Evolutionary conservation across 2,797 vertebrate genomes (phyloP).

Genomic region (Macrochelys suwanniensis): DNA sequence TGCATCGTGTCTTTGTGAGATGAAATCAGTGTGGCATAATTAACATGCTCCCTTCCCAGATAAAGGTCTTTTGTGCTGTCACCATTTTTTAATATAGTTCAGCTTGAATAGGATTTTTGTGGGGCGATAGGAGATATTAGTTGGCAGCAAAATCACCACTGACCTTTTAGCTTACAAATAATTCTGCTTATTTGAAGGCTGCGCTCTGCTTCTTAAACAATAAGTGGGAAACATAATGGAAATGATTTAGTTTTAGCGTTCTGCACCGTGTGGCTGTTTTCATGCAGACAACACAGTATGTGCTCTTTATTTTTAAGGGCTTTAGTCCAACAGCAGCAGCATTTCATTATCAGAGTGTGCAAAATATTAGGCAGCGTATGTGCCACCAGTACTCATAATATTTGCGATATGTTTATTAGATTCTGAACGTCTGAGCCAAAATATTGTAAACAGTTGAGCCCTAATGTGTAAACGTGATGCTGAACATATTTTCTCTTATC

Average conservation of each 20-base stretch:
- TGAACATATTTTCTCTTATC: not conserved
- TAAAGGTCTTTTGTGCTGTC: conserved; percentile 43
- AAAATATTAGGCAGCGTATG: not conserved
- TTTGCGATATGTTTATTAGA: conserved; percentile 14
- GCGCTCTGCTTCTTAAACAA: not conserved
- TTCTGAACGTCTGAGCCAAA: not conserved
- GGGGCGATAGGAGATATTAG: not conserved
- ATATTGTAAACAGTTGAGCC: not conserved
- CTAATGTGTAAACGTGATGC: fast-evolving
- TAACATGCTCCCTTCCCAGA: conserved; percentile 30
- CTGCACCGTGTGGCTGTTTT: not conserved
- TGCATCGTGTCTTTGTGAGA: conserved; percentile 27
- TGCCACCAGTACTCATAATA: not conserved
- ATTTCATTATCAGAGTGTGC: conserved; percentile 18
- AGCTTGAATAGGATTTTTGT: conserved; percentile 29
- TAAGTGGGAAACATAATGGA: not conserved
- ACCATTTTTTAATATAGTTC: conserved; percentile 34
- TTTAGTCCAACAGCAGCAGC: not conserved
- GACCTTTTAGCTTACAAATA: conserved; percentile 55
- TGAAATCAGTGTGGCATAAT: conserved; percentile 65
- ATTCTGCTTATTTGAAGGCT: conserved; percentile 1
- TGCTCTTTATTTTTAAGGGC: not conserved
- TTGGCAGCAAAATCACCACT: conserved; percentile 46
- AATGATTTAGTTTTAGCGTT: conserved; percentile 20
- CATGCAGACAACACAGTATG: not conserved